Percentiles rank a stretch among this genome's conserved stretches.
phyloP scores from a whole-genome alignment of 2,113 vertebrate genomes.

The Chamaea fasciata region DNA sequence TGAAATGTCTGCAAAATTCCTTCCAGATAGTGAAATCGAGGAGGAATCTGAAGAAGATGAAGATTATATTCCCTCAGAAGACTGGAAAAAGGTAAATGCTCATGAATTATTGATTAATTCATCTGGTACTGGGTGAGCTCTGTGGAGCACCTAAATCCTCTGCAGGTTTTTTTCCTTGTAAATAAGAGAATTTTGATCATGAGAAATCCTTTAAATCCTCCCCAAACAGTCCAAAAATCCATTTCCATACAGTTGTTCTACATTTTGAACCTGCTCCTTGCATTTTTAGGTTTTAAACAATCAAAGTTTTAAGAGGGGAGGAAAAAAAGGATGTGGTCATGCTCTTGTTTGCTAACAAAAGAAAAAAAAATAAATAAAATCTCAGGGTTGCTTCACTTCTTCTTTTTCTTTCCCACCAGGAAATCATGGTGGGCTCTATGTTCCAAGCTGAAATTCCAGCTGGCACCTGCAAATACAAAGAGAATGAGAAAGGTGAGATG shows the following conservation, averaged over 20 bases:
- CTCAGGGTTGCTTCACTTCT: not conserved
- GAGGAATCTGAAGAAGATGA: constrained; percentile 98
- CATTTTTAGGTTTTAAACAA: not conserved
- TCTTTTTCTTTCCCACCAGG: constrained; percentile 71
- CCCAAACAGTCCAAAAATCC: not conserved
- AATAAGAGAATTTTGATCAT: not conserved
- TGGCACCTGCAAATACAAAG: constrained; percentile 89
- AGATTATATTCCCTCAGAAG: constrained; percentile 97
- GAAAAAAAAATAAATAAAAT: not conserved
- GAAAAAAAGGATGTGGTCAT: not conserved
- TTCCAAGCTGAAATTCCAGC: constrained; percentile 96
- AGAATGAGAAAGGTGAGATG: constrained; percentile 90
- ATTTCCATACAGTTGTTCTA: not conserved
- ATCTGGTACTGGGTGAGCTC: not conserved
- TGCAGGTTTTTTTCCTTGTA: not conserved
- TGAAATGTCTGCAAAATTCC: not conserved
- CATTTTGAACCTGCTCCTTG: not conserved
- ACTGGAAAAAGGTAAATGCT: constrained; percentile 93
- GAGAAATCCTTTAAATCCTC: not conserved
- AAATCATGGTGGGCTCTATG: constrained; percentile 99
- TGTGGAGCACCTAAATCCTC: not conserved
- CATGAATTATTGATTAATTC: not conserved
- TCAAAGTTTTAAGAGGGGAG: not conserved
- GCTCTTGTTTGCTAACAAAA: not conserved
- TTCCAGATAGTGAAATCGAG: constrained; percentile 86